These are phyloP conservation scores for Sphaerophoria taeniata DNA, from an alignment of 2,888 invertebrate species.

Conservation along the genomic window DNA sequence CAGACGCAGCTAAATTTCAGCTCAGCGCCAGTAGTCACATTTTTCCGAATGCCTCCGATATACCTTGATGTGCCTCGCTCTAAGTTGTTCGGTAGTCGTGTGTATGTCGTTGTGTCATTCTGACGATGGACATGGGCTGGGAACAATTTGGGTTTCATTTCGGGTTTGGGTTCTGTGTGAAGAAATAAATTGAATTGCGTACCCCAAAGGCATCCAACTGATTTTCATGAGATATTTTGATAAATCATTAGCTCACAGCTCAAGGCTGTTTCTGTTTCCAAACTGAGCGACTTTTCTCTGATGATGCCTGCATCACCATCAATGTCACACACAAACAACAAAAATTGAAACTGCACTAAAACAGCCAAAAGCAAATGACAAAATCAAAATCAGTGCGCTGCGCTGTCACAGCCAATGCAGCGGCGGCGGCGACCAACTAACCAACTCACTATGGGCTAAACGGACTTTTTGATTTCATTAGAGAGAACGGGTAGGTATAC, in stretches of 20 bases:
- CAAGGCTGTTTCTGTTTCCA: slow-evolving; percentile 7
- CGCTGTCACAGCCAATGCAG: slow-evolving; percentile 17
- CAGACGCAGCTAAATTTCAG: background rate
- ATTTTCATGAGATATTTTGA: slow-evolving; percentile 28
- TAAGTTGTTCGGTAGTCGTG: background rate
- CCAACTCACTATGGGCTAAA: slow-evolving; percentile 10
- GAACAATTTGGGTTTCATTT: background rate
- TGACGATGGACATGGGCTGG: background rate
- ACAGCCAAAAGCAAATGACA: slow-evolving; percentile 17
- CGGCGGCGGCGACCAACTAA: background rate
- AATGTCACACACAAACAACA: slow-evolving; percentile 11
- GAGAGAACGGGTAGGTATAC: background rate
- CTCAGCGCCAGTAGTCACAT: slow-evolving; percentile 35
- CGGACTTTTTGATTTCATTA: slow-evolving; percentile 40
- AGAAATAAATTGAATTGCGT: slow-evolving; percentile 36
- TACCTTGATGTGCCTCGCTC: background rate
- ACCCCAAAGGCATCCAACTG: slow-evolving; percentile 33
- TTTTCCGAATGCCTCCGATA: slow-evolving; percentile 12
- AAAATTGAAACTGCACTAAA: background rate
- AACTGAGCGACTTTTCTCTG: slow-evolving; percentile 15
- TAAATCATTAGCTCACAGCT: slow-evolving; percentile 37
- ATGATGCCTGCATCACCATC: slow-evolving; percentile 30
- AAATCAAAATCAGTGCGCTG: slow-evolving; percentile 1
- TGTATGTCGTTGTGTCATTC: no score
- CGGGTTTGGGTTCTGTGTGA: background rate